phyloP scores from a whole-genome alignment of 2,113 vertebrate species.

The Amblyornis subalaris region DNA sequence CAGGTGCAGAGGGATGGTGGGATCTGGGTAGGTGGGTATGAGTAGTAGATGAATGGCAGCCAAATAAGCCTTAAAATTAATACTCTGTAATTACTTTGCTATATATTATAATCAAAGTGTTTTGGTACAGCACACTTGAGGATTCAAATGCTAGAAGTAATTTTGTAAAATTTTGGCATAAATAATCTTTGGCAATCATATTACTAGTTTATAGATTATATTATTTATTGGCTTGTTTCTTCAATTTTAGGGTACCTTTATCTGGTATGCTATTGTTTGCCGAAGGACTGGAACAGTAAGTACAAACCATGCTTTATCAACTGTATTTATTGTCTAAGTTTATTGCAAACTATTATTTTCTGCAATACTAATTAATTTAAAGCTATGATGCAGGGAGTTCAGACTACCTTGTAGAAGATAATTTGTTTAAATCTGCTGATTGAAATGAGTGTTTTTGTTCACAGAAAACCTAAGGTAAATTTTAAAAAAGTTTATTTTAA shows the following conservation, averaged over 20 bases:
- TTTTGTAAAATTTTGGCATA: not conserved
- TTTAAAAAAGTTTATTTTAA: not conserved
- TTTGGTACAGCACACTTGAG: not conserved
- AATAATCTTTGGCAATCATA: not conserved
- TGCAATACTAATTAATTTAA: not conserved
- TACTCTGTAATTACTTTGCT: not conserved
- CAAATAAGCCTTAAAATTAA: not conserved
- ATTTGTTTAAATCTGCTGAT: not conserved
- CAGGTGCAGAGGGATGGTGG: not conserved
- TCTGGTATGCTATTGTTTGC: slow-evolving; percentile 45
- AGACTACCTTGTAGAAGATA: not conserved
- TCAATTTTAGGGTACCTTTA: not conserved
- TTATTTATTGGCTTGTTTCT: not conserved
- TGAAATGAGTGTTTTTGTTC: not conserved
- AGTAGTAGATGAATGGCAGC: not conserved
- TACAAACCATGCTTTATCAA: not conserved
- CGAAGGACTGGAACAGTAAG: slow-evolving; percentile 19
- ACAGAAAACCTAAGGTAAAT: not conserved
- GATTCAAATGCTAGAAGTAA: not conserved
- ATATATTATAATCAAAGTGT: not conserved
- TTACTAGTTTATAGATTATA: not conserved
- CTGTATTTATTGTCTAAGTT: not conserved
- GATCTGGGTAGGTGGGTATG: not conserved
- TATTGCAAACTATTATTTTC: not conserved
- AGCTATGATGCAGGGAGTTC: not conserved